Conservation (phyloP, 2,113 vertebrate genomes). For the Balaeniceps rex region DNA sequence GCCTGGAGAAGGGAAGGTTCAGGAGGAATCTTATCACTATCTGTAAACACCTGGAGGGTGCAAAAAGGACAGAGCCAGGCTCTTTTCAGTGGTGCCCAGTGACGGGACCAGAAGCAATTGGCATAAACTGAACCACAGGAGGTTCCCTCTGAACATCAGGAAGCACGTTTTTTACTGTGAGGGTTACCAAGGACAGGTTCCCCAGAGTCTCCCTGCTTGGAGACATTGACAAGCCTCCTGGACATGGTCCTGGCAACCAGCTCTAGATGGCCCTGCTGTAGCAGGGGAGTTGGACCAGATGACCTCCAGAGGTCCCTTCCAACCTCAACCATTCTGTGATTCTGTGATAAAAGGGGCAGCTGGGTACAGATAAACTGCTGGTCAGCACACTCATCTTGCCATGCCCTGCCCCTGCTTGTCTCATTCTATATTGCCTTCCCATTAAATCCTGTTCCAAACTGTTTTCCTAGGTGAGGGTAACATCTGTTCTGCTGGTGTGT, state of each 20-base stretch:
- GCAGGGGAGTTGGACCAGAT: not conserved
- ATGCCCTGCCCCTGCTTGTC: not conserved
- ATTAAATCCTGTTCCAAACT: not conserved
- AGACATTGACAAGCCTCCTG: not conserved
- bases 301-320: not conserved
- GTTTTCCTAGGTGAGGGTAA: not conserved
- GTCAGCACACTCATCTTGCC: not conserved
- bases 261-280: not conserved
- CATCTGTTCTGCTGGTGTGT: not conserved
- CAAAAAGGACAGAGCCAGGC: not conserved
- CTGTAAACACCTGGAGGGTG: fast-evolving
- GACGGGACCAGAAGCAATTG: not conserved
- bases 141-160: not conserved
- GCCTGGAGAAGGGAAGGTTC: not conserved
- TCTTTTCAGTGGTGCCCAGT: not conserved
- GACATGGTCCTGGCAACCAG: not conserved
- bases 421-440: not conserved
- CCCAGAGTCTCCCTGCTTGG: not conserved
- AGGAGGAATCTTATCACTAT: not conserved
- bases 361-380: not conserved
- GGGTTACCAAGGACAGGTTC: not conserved
- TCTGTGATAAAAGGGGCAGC: not conserved
- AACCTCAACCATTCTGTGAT: not conserved
- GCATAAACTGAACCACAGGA: not conserved
- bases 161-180: not conserved